A percentile compares a stretch with the other conserved stretches of the same genome.
Evolutionary conservation across 2,113 vertebrate species (phyloP).

Genomic region (Megaceryle torquata): DNA sequence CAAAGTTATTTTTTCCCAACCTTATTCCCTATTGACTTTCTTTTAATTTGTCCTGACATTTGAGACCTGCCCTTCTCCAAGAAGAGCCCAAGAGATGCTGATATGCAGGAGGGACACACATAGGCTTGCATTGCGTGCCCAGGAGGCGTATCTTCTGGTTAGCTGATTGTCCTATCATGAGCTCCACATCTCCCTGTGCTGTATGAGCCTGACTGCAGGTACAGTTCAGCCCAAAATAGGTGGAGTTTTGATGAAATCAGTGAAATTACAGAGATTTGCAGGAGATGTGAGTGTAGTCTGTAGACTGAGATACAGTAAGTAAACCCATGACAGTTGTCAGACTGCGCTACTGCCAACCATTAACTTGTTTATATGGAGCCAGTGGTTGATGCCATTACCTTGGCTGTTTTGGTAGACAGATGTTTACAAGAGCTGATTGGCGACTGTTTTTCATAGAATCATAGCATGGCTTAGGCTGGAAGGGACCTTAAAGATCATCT

Average conservation of each 20-base stretch:
- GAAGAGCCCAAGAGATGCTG: not conserved
- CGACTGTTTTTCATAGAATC: not conserved
- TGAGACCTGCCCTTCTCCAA: not conserved
- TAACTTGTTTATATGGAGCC: not conserved
- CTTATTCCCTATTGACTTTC: not conserved
- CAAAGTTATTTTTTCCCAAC: not conserved
- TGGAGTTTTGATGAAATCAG: not conserved
- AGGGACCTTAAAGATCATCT: too few relatives aligned
- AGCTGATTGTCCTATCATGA: not conserved
- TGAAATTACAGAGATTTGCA: not conserved
- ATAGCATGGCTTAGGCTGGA: too few relatives aligned
- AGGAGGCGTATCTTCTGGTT: not conserved
- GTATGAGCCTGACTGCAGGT: not conserved
- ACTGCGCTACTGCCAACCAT: not conserved
- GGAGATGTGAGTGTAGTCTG: not conserved
- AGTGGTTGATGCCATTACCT: not conserved
- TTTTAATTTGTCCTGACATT: not conserved
- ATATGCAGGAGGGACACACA: not conserved
- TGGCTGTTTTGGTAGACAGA: not conserved
- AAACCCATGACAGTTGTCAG: accelerated
- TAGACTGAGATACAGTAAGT: not conserved
- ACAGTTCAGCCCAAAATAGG: not conserved
- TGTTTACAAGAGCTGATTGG: not conserved
- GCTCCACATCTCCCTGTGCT: accelerated
- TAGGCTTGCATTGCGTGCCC: not conserved